Evolutionary conservation across 1,140 invertebrate genomes (phyloP), one percentile per base, ranked within the genome.

Genomic region (Ylistrum balloti): DNA sequence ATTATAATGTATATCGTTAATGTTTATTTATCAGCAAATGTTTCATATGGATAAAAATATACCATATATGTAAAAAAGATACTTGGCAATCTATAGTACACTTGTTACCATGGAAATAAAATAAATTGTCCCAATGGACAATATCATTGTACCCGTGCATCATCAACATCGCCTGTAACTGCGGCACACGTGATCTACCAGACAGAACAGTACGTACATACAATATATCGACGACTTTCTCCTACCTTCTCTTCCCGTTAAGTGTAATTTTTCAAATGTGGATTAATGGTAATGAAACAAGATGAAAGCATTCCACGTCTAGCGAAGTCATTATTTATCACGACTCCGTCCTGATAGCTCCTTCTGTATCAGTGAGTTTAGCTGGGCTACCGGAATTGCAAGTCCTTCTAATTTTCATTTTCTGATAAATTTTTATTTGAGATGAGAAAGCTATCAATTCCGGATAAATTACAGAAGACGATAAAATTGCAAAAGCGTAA

Each of bases 341-440:
- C 56, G 56, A 74, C 1, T 28, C 56, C 22, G 20, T 11, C 56
- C 56, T 74, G 56, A 74, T 74, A 74, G 56, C n/a, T 28, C 56
- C 22, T 74, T 74, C 56, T 74, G 56, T 74, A 74, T 74, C 56
- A 74, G 56, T 74, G 56, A 74, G 22, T 74, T 28, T 74, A 74
- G 56, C 56, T 28, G 5, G 56, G 56, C 56, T 74, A 74, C 56
- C 56, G 56, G 56, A 74, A 74, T 74, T 74, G n/a, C 56, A 74
- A 74, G 56, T 74, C 56, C 56, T 74, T 74, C 56, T 74, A 74
- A 74, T 74, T 74, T 74, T 74, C 56, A 74, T 74, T 74, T 28
- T 74, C 56, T 74, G 56, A 74, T 74, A 74, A 74, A 74, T 74
- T 74, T 74, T 74, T 74, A 74, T 74, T 74, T 74, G 56, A 74